Base-by-base conservation (phyloP, 1,140 invertebrate species). In the Cydia splendana region DNA sequence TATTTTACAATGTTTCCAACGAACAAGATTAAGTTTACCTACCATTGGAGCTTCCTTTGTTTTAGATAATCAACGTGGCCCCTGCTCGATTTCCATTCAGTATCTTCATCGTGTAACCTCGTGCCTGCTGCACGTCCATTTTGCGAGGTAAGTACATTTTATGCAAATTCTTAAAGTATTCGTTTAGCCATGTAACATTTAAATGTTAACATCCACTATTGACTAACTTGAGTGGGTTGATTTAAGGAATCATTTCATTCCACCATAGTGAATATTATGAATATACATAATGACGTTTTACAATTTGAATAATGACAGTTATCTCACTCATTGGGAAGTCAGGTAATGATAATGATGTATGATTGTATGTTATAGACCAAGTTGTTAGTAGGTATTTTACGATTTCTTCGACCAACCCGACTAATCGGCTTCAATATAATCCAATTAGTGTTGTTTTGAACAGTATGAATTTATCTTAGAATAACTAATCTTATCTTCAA, bases 61-160 rank as follows among this genome's bases (percentile, higher is more conserved):
- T 71, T 71, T 38, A 71, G 67, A 71, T 42, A n/a, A 42, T 38
- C 67, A 38, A 71, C 67, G 34, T 71, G 34, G 15, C 30, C 18
- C 34, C 67, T 71, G 30, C 38, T 38, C 67, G 67, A 71, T 42
- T 71, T 71, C 67, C 30, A 71, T 18, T 38, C 67, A 38, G 18
- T 38, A 71, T 38, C 67, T 38, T 71, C 34, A 38, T 71, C 34
- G 34, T 38, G 67, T 71, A 71, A 38, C 9, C 30, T 71, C 30
- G 34, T 45, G 30, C n/a, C 67, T 71, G 30, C 65, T 38, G 30
- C 28, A 6, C 65, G 5, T 34, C 67, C 30, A 38, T 42, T 45
- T 38, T 71, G 9, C 4, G 38, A 71, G 67, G 67, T 71, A 71
- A 62, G 57, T 20, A 12, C 57, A 62, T 20, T 24, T 62, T 62